A percentile compares a stretch with the other conserved stretches of the same genome.
These are phyloP conservation scores for Uropsilus gracilis DNA, from an alignment of 2,113 vertebrate species.

Conservation along the genomic window DNA sequence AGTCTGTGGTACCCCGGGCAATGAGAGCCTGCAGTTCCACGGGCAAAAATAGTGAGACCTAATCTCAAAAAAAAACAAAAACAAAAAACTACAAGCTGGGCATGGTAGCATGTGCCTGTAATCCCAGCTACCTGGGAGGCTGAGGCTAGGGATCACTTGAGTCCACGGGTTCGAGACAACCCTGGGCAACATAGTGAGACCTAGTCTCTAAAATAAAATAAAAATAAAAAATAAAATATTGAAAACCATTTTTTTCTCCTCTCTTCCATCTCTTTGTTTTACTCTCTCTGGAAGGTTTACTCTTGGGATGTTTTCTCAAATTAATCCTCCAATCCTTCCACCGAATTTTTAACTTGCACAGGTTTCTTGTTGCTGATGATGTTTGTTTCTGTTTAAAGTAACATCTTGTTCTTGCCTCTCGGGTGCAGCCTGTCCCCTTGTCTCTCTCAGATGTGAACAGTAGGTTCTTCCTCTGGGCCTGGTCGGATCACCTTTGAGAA, in stretches of 20 bases:
- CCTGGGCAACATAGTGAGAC: too few species aligned
- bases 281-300: not conserved
- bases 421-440: not conserved
- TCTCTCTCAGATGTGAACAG: not conserved
- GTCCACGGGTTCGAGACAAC: too few species aligned
- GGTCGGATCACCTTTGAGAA: not conserved
- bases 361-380: not conserved
- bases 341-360: not conserved
- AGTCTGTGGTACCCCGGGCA: too few species aligned
- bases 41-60: too few species aligned
- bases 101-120: too few species aligned
- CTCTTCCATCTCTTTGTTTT: not conserved
- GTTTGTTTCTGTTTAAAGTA: conserved; percentile 9
- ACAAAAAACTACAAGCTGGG: too few species aligned
- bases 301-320: not conserved
- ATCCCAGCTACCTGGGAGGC: too few species aligned
- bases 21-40: too few species aligned
- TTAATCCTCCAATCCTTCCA: not conserved
- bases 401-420: not conserved
- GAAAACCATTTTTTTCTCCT: not conserved
- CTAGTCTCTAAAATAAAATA: too few species aligned
- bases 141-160: too few species aligned
- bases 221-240: too few species aligned
- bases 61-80: too few species aligned
- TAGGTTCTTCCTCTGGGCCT: not conserved